These are phyloP conservation scores for Glaucopsyche alexis DNA, from an alignment of 2,888 invertebrate genomes.

Conservation along the genomic window DNA sequence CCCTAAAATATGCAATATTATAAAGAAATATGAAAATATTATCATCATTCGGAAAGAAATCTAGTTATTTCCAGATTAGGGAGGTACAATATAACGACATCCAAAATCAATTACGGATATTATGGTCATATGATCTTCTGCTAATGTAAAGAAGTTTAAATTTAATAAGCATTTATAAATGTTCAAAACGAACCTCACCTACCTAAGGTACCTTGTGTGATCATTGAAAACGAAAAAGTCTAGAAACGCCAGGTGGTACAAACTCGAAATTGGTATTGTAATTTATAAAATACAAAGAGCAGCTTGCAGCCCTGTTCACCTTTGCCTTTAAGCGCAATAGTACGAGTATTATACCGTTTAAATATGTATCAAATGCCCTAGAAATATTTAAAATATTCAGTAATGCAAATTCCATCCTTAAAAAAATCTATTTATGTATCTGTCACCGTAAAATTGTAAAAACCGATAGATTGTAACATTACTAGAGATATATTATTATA, in stretches of 20 bases:
- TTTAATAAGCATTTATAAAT: too few relatives aligned
- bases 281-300: slow-evolving; percentile 38
- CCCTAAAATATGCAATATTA: too few relatives aligned
- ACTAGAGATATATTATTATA: too few relatives aligned
- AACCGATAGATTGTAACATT: too few relatives aligned
- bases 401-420: background rate
- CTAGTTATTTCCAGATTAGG: too few relatives aligned
- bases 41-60: too few relatives aligned
- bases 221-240: slow-evolving; percentile 2
- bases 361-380: slow-evolving; percentile 14
- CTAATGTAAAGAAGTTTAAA: too few relatives aligned
- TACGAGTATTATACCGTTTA: slow-evolving; percentile 8
- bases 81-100: too few relatives aligned
- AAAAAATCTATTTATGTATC: background rate
- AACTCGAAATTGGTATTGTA: slow-evolving; percentile 9
- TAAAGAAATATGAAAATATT: too few relatives aligned
- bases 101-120: too few relatives aligned
- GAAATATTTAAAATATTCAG: background rate
- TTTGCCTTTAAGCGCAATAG: slow-evolving; percentile 37
- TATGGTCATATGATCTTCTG: too few relatives aligned
- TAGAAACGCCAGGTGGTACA: slow-evolving; percentile 26
- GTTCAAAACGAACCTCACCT: background rate
- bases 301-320: slow-evolving; percentile 40
- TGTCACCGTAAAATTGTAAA: too few relatives aligned
- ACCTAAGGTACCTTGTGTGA: background rate